Evolutionary conservation across 2,888 invertebrate genomes (phyloP).

Genomic region (Actias luna): DNA sequence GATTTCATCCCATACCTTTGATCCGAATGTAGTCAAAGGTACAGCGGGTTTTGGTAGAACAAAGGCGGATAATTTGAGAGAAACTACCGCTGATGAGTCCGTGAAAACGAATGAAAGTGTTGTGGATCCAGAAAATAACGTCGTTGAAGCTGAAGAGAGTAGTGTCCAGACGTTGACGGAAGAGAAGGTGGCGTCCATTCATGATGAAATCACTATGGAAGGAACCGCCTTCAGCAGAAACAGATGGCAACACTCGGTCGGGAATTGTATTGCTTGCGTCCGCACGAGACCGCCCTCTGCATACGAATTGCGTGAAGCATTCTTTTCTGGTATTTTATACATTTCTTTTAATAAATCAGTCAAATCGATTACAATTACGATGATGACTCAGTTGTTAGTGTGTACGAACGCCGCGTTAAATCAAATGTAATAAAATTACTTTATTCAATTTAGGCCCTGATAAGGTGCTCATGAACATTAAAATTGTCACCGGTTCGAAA

Average conservation of each 20-base stretch:
- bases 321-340: conserved; percentile 64
- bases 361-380: too few relatives aligned
- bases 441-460: too few relatives aligned
- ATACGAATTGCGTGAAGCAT: conserved; percentile 72
- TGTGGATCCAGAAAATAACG: not conserved
- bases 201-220: not conserved
- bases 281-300: conserved; percentile 66
- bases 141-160: conserved; percentile 19
- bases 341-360: not conserved
- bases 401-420: too few relatives aligned
- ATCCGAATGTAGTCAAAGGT: not conserved
- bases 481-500: too few relatives aligned
- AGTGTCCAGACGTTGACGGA: conserved; percentile 6
- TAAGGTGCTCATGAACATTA: too few relatives aligned
- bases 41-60: not conserved
- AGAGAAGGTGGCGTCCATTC: conserved; percentile 1
- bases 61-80: not conserved
- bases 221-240: not conserved
- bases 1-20: not conserved
- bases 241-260: conserved; percentile 58
- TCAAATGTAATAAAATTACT: too few relatives aligned
- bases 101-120: not conserved
- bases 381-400: too few relatives aligned
- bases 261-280: conserved; percentile 67
- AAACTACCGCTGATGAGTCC: not conserved